Evolutionary conservation across 1,140 invertebrate genomes (phyloP), one percentile per base, ranked within the genome.

Genomic region (Megalopta genalis): DNA sequence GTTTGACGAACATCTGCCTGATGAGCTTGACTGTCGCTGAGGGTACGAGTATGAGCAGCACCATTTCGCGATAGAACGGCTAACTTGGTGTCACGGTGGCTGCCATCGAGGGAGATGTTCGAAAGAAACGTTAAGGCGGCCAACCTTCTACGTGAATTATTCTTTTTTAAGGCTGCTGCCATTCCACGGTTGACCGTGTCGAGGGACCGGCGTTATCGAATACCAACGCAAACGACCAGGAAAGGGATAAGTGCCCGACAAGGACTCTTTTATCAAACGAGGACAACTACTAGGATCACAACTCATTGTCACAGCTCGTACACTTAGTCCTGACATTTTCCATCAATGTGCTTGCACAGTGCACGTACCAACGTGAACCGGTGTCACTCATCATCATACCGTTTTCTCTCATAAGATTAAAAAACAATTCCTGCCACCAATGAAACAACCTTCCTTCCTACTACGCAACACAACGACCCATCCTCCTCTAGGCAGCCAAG

Each of bases 101-200:
- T 97, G 69, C 98, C 98, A 94, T 98, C 97, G 72, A 99, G 94
- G 74, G 98, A 98, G 89, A 99, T 99, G 94, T 98, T 98, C 42
- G 97, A 97, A 84, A 99, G 94, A 94, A 99, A 99, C 86, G 96
- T 97, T 80, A 98, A 94, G 84, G 97, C 97, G 89, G 97, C 97
- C 87, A 98, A 94, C 91, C 97, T 95, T 91, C 96, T 94, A 87
- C 97, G 94, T 86, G 95, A 94, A 82, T 93, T 92, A 89, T 93
- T 94, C 86, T 94, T 93, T 88, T 94, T 94, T 77, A 94, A 82
- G 86, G 94, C 93, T 87, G 91, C 92, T 93, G 94, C 93, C 94
- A 94, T 94, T 92, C 90, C 90, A 87, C 84, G 78, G 42, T 78
- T 75, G 54, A 83, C 70, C 67, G 84, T 86, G 57, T 71, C 54